phyloP scores from a whole-genome alignment of 2,113 vertebrate species.

The Microtus pennsylvanicus region DNA sequence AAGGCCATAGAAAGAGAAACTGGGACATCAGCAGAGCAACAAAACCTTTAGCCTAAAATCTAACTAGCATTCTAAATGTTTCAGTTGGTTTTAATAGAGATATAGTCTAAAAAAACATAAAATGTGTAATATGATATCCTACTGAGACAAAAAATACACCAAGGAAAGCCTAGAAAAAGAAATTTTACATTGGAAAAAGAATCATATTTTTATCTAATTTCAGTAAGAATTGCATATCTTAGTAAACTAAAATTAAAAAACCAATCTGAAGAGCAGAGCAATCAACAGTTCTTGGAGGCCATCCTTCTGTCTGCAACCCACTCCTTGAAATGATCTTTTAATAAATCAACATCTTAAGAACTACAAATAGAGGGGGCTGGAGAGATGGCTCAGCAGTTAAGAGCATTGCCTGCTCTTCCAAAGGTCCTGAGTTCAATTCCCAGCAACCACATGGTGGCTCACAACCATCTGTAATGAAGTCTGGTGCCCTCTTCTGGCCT shows the following conservation, averaged over 20 bases:
- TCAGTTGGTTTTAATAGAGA: background rate
- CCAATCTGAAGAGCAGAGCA: background rate
- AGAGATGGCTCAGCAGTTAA: too few relatives aligned
- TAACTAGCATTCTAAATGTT: background rate
- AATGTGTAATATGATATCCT: background rate
- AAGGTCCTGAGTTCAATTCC: too few relatives aligned
- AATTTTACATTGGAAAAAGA: conserved; percentile 11
- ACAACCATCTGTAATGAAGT: too few relatives aligned
- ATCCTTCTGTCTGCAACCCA: background rate
- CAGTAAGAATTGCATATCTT: accelerated
- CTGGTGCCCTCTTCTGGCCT: too few relatives aligned
- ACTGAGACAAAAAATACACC: background rate
- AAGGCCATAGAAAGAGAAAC: background rate
- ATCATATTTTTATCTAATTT: background rate
- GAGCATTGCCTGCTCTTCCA: too few relatives aligned
- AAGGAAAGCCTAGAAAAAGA: background rate
- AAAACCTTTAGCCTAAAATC: background rate
- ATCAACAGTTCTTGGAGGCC: background rate
- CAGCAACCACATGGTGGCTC: too few relatives aligned
- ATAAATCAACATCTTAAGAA: background rate
- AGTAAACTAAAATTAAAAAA: background rate
- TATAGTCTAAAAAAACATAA: background rate
- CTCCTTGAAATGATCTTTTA: background rate
- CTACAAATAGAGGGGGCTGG: too few relatives aligned
- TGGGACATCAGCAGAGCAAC: background rate